Percentiles rank a stretch among this genome's conserved stretches.
These are phyloP conservation scores for Gymnoscelis rufifasciata DNA, from an alignment of 2,888 invertebrate genomes.

Conservation along the genomic window DNA sequence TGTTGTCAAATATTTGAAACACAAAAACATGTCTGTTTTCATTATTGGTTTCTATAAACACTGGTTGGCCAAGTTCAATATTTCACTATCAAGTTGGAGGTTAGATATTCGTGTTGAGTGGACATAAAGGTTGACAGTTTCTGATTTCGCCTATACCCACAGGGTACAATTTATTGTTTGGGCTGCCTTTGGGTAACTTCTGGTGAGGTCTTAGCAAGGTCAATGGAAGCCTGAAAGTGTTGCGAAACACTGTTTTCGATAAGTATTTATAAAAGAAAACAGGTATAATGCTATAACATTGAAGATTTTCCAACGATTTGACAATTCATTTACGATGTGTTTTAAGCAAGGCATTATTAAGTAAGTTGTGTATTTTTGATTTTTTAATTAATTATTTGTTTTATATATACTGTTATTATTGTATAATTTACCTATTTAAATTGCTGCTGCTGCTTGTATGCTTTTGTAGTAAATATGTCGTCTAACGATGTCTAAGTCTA, in stretches of 20 bases:
- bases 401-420: too few relatives aligned
- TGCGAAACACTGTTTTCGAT: neutral
- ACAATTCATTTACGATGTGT: too few relatives aligned
- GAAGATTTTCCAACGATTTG: too few relatives aligned
- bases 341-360: too few relatives aligned
- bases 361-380: too few relatives aligned
- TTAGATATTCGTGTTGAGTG: slow-evolving; percentile 30
- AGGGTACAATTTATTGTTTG: slow-evolving; percentile 19
- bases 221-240: slow-evolving; percentile 10
- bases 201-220: slow-evolving; percentile 14
- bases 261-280: neutral
- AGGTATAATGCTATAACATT: too few relatives aligned
- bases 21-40: neutral
- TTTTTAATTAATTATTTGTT: too few relatives aligned
- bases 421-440: too few relatives aligned
- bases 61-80: slow-evolving; percentile 25
- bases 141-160: slow-evolving; percentile 24
- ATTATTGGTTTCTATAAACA: slow-evolving; percentile 16
- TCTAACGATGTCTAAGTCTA: too few relatives aligned
- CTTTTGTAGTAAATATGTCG: too few relatives aligned
- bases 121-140: slow-evolving; percentile 31
- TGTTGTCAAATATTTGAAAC: too few relatives aligned
- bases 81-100: slow-evolving; percentile 23
- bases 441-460: too few relatives aligned
- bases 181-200: slow-evolving; percentile 15